A percentile compares a stretch with the other conserved stretches of the same genome.
Evolutionary conservation across 2,113 vertebrate species (phyloP).

Genomic region (Mola mola): DNA sequence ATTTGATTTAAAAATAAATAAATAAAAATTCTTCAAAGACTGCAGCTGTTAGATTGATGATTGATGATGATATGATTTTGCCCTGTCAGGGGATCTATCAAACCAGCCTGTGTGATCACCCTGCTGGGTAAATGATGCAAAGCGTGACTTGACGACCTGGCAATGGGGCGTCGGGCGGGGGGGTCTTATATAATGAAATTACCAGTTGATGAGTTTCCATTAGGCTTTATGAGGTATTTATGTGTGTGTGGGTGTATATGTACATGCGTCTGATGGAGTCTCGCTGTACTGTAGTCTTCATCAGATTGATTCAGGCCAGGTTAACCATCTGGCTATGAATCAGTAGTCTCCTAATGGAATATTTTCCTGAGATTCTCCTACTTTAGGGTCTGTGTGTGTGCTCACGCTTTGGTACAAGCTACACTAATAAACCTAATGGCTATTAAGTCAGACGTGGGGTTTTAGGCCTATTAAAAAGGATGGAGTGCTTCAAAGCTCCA

Average conservation of each 20-base stretch:
- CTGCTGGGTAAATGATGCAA: constrained; percentile 45
- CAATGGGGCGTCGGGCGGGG: constrained; percentile 38
- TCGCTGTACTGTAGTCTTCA: constrained; percentile 31
- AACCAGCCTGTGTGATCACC: constrained; percentile 16
- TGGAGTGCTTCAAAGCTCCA: constrained; percentile 18
- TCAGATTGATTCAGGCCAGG: constrained; percentile 63
- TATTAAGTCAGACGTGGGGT: constrained; percentile 51
- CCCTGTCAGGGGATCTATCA: constrained; percentile 21
- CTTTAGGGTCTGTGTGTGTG: constrained; percentile 9
- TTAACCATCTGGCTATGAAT: constrained; percentile 76
- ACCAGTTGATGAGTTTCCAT: constrained; percentile 71
- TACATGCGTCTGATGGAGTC: constrained; percentile 13
- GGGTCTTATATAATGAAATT: constrained; percentile 64
- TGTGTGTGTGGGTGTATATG: constrained; percentile 12
- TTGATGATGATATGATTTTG: constrained; percentile 23
- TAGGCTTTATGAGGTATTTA: constrained; percentile 66
- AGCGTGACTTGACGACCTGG: constrained; percentile 38
- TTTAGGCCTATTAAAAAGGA: constrained; percentile 60
- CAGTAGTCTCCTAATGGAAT: constrained; percentile 71
- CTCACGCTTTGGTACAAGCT: constrained; percentile 19
- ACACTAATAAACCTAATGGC: constrained; percentile 75
- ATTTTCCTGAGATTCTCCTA: constrained; percentile 37
- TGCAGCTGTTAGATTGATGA: constrained; percentile 39
- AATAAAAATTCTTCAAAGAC: constrained; percentile 24
- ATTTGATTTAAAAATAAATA: constrained; percentile 22